A percentile compares a stretch with the other conserved stretches of the same genome.
These are phyloP conservation scores for Hydraecia micacea DNA, from an alignment of 2,888 invertebrate genomes.

Conservation along the genomic window DNA sequence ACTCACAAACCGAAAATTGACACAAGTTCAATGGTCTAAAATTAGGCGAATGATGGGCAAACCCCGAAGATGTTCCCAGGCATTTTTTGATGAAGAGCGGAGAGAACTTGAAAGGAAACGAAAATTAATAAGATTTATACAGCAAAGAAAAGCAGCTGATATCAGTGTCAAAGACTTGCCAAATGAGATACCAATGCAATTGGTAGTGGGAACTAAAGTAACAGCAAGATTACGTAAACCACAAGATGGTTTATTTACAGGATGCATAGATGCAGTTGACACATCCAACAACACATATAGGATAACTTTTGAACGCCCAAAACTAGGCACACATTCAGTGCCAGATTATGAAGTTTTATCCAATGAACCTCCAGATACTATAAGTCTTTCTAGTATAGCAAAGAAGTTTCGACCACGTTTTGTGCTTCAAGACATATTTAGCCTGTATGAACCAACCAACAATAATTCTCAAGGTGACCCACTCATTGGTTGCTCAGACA, in stretches of 20 bases:
- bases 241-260: constrained; percentile 98
- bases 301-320: constrained; percentile 97
- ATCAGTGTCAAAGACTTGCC: constrained; percentile 96
- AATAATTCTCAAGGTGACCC: constrained; percentile 92
- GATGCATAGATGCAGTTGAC: constrained; percentile 98
- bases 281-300: constrained; percentile 98
- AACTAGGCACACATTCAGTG: constrained; percentile 98
- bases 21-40: constrained; percentile 98
- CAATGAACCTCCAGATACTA: constrained; percentile 97
- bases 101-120: constrained; percentile 97
- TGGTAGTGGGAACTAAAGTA: constrained; percentile 98
- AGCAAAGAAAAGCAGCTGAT: constrained; percentile 96
- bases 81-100: constrained; percentile 99
- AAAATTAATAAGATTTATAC: constrained; percentile 97
- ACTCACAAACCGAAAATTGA: constrained; percentile 95
- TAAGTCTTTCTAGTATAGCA: constrained; percentile 95
- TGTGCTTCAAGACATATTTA: constrained; percentile 90
- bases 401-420: constrained; percentile 94
- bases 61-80: constrained; percentile 97
- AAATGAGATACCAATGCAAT: constrained; percentile 97
- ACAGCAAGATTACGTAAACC: constrained; percentile 97
- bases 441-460: constrained; percentile 83
- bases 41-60: constrained; percentile 99
- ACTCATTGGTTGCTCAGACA: constrained; percentile 90
- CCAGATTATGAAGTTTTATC: constrained; percentile 99